Conservation (phyloP, 1,140 invertebrate species). For the Nasonia giraulti region DNA sequence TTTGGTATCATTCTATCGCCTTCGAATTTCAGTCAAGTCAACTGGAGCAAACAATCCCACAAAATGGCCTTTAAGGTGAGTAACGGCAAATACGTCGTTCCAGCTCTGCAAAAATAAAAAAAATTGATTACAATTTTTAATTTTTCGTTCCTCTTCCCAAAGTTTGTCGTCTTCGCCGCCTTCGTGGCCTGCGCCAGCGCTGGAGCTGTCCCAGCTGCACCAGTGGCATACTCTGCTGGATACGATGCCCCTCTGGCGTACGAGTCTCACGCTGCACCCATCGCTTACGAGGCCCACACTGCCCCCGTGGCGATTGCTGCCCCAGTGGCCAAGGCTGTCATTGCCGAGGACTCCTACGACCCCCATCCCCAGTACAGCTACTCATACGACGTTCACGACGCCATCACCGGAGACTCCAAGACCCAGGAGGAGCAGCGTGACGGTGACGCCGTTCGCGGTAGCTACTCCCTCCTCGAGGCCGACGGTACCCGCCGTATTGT, state of each 20-base stretch:
- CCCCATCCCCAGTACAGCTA: conserved; percentile 71
- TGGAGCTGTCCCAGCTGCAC: conserved; percentile 57
- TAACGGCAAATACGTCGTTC: too few relatives aligned
- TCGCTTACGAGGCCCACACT: conserved; percentile 55
- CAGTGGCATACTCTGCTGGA: conserved; percentile 53
- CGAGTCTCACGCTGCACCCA: neutral
- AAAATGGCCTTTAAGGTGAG: neutral
- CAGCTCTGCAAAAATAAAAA: too few relatives aligned
- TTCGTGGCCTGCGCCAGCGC: conserved; percentile 68
- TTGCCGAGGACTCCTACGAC: conserved; percentile 50
- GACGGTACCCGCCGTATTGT: conserved; percentile 82
- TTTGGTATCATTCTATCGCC: neutral
- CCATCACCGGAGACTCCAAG: conserved; percentile 74
- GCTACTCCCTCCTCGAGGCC: conserved; percentile 78
- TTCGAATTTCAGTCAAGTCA: neutral
- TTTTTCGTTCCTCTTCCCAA: neutral
- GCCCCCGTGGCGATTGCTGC: conserved; percentile 52
- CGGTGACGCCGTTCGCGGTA: conserved; percentile 75
- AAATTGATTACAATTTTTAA: too few relatives aligned
- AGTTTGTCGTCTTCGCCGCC: conserved; percentile 70
- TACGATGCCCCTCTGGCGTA: conserved; percentile 31
- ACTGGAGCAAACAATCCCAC: neutral
- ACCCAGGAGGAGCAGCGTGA: conserved; percentile 75
- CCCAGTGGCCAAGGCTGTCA: conserved; percentile 31
- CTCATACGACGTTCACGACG: conserved; percentile 74